phyloP scores from a whole-genome alignment of 2,797 vertebrate genomes.

The Anguilla pacifica region DNA sequence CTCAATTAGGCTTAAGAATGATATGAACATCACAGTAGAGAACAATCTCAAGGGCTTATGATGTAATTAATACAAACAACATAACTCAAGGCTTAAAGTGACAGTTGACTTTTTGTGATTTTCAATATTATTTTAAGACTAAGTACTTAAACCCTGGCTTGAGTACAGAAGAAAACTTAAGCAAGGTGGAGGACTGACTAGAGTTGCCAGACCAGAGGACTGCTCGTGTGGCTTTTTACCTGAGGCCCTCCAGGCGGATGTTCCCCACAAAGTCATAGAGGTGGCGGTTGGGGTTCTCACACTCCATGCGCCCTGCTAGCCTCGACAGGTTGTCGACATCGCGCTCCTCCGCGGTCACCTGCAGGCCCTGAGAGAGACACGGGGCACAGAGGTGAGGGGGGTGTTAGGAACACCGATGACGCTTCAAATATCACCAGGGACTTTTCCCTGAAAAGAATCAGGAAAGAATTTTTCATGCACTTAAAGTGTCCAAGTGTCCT shows the following conservation, averaged over 20 bases:
- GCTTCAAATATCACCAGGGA: neutral
- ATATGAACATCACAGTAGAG: neutral
- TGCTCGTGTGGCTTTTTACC: conserved; percentile 68
- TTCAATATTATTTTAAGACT: neutral
- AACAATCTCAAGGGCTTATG: neutral
- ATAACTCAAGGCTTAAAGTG: neutral
- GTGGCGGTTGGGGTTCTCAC: conserved; percentile 95
- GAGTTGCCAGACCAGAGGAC: neutral
- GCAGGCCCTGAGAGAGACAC: conserved; percentile 79
- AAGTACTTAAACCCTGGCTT: too few species aligned
- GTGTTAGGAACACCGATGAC: neutral
- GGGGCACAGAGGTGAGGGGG: neutral
- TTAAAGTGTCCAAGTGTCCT: too few species aligned
- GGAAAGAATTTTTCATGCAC: neutral
- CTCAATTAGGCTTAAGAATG: neutral
- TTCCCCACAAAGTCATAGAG: conserved; percentile 98
- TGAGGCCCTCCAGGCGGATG: conserved; percentile 87
- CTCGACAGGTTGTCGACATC: conserved; percentile 89
- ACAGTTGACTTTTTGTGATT: neutral
- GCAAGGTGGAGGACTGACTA: neutral
- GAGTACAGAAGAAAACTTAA: neutral
- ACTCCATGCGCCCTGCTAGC: conserved; percentile 91
- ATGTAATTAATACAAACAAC: neutral
- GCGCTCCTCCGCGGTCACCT: conserved; percentile 86
- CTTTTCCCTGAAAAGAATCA: neutral